A percentile compares a stretch with the other conserved stretches of the same genome.
phyloP scores from a whole-genome alignment of 2,888 invertebrate species.

The Drosophila gaucha region DNA sequence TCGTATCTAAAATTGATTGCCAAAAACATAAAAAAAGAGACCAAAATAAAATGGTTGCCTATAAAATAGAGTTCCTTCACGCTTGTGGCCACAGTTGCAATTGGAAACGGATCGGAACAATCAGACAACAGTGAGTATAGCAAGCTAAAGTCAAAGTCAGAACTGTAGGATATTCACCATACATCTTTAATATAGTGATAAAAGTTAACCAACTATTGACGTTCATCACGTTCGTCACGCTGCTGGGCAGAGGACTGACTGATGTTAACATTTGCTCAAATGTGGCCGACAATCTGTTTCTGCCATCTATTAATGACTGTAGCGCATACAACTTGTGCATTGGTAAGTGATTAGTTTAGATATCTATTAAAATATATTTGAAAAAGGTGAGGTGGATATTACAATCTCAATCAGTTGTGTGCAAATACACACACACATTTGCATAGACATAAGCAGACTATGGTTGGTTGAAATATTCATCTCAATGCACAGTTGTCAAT shows the following conservation, averaged over 20 bases:
- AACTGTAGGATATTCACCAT: neutral
- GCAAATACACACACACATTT: too few species aligned
- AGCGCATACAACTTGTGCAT: conserved; percentile 72
- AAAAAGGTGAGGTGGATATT: neutral
- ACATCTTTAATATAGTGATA: conserved; percentile 40
- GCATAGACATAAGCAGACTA: too few species aligned
- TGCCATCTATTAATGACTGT: conserved; percentile 64
- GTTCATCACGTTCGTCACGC: conserved; percentile 35
- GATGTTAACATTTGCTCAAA: conserved; percentile 60
- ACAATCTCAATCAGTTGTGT: too few species aligned
- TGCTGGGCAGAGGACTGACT: conserved; percentile 22
- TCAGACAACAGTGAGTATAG: conserved; percentile 33
- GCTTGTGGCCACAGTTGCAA: conserved; percentile 26
- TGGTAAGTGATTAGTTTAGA: conserved; percentile 47
- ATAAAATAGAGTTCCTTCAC: conserved; percentile 44
- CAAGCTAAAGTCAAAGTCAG: neutral
- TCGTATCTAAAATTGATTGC: conserved; percentile 35
- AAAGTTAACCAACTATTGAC: conserved; percentile 21
- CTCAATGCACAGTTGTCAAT: too few species aligned
- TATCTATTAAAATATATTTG: too few species aligned
- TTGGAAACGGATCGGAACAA: neutral
- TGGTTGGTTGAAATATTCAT: too few species aligned
- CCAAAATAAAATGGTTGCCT: conserved; percentile 15
- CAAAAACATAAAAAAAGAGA: neutral
- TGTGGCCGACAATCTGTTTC: conserved; percentile 64